Evolutionary conservation across 1,140 invertebrate species (phyloP), one percentile per base, ranked within the genome.

Genomic region (Cherax destructor): DNA sequence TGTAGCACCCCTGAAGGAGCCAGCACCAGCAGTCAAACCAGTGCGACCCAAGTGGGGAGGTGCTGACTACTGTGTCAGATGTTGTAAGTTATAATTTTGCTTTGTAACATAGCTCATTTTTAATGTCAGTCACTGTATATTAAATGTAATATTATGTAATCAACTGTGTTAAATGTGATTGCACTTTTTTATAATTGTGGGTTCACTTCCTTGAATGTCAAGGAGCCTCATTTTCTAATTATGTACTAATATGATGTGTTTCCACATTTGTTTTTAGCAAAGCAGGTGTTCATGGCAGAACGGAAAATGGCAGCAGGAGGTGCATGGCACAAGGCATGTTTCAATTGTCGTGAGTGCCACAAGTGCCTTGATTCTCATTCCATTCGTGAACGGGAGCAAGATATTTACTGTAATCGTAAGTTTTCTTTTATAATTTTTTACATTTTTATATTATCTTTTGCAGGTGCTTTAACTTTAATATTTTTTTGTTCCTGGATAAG

Each of bases 301-400:
- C 95, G 95, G 77, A 94, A 95, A 93, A 94, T 94, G 93, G 95
- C 94, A 47, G 95, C 94, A 9, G 95, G 95, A 91, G 93, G 93
- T 78, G 94, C 94, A 76, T 99, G 98, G 98, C 98, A 99, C 95
- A 98, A 97, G 95, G 95, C 98, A 92, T 99, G 99, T 95, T 99
- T 99, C 96, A 97, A 96, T 95, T 99, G 98, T 95, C 96, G 96
- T 94, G 97, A 97, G 90, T 99, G 99, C 95, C 96, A 97, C 93
- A 98, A 98, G 95, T 97, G 98, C 93, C 95, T 99, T 94, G 99
- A 99, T 95, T 98, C 97, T 93, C 99, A 98, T 92, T 99, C 98
- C 93, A 95, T 98, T 84, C 98, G 97, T 94, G 98, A 99, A 93
- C 98, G 98, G 86, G 97, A 98, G 94, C 97, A 97, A 87, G 97